These are phyloP conservation scores for Oxyura jamaicensis DNA, from an alignment of 2,113 vertebrate species.

Conservation along the genomic window DNA sequence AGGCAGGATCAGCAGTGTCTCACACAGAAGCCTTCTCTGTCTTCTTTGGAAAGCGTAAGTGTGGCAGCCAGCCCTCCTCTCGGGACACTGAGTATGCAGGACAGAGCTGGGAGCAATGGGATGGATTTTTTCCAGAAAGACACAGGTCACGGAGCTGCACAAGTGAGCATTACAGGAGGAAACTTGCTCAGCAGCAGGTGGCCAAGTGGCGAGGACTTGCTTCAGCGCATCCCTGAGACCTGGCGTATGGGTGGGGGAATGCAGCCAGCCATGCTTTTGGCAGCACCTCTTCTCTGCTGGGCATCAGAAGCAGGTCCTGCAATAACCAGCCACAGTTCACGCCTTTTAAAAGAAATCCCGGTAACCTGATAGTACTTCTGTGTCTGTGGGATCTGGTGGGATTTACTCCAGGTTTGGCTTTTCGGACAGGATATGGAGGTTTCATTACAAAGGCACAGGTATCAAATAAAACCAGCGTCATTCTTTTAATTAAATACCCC, in stretches of 20 bases:
- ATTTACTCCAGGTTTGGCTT: constrained; percentile 47
- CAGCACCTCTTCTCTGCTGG: not conserved
- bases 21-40: not conserved
- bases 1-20: not conserved
- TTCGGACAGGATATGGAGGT: constrained; percentile 37
- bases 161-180: not conserved
- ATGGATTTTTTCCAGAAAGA: constrained; percentile 20
- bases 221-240: not conserved
- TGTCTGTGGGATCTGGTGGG: constrained; percentile 25
- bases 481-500: constrained; percentile 51
- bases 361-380: constrained; percentile 36
- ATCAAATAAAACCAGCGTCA: constrained; percentile 44
- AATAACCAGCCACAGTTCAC: not conserved
- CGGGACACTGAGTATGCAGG: not conserved
- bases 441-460: constrained; percentile 69
- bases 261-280: not conserved
- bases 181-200: not conserved
- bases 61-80: constrained; percentile 28
- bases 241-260: not conserved
- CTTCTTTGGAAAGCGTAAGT: not conserved
- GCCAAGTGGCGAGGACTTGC: not conserved
- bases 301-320: not conserved
- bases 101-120: not conserved
- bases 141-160: not conserved
- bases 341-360: not conserved